phyloP scores from a whole-genome alignment of 2,113 vertebrate species.

The Girardinichthys multiradiatus region DNA sequence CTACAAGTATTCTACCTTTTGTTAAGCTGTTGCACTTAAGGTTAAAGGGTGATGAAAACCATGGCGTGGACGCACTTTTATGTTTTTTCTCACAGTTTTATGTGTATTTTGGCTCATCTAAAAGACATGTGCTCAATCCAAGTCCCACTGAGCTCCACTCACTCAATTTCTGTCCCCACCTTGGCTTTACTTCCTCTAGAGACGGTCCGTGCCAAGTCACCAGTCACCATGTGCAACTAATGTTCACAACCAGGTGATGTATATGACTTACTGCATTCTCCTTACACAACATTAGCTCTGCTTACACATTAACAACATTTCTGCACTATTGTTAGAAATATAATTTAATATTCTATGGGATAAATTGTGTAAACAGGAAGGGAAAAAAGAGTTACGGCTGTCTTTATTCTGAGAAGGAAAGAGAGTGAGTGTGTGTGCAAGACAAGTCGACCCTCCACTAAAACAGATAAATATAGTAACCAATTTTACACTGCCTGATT shows the following conservation, averaged over 20 bases:
- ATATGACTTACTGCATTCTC: conserved; percentile 8
- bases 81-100: conserved; percentile 64
- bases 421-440: conserved; percentile 16
- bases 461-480: conserved; percentile 34
- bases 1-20: conserved; percentile 7
- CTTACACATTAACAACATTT: conserved; percentile 2
- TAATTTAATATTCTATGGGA: neutral
- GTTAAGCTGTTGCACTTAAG: conserved; percentile 20
- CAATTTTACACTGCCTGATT: conserved; percentile 52
- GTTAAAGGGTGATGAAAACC: conserved; percentile 51
- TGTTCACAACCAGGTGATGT: conserved; percentile 53
- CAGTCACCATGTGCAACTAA: conserved; percentile 48
- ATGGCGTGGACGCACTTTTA: conserved; percentile 25
- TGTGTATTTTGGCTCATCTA: conserved; percentile 74
- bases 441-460: conserved; percentile 21
- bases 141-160: conserved; percentile 78
- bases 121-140: conserved; percentile 80
- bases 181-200: conserved; percentile 68
- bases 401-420: conserved; percentile 34
- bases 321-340: conserved; percentile 19
- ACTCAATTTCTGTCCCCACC: conserved; percentile 73
- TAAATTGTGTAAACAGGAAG: conserved; percentile 1
- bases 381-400: neutral
- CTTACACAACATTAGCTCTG: neutral
- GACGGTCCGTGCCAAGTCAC: conserved; percentile 71